Evolutionary conservation across 2,113 vertebrate species (phyloP).

Genomic region (Gnathonemus longibarbis): DNA sequence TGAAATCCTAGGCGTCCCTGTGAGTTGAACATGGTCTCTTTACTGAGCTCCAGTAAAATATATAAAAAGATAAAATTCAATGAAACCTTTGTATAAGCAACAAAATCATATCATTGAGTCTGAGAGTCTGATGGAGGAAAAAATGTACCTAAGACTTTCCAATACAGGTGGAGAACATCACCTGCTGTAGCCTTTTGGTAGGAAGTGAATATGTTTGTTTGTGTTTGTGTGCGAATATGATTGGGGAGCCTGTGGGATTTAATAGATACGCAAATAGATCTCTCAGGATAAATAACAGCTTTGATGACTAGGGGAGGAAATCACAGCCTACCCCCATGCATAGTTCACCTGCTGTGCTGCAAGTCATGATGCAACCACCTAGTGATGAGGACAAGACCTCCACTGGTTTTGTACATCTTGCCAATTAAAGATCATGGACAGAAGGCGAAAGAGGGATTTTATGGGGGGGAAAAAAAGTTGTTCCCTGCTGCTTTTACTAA

Average conservation of each 20-base stretch:
- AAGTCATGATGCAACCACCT: not conserved
- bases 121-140: not conserved
- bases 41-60: not conserved
- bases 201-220: constrained; percentile 1
- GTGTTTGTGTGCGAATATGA: not conserved
- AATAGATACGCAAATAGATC: not conserved
- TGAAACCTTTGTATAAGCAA: not conserved
- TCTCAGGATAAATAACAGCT: constrained; percentile 15
- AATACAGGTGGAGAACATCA: not conserved
- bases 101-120: not conserved
- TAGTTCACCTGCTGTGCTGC: constrained; percentile 4
- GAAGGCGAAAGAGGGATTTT: not conserved
- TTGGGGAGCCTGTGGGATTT: constrained; percentile 1
- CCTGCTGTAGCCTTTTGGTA: not conserved
- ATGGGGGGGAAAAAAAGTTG: not conserved
- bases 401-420: not conserved
- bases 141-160: not conserved
- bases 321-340: not conserved
- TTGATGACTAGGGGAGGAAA: not conserved
- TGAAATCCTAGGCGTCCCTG: not conserved
- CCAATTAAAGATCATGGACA: not conserved
- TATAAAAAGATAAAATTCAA: not conserved
- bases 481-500: not conserved
- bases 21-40: not conserved
- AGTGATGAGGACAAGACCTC: not conserved